Conservation (phyloP, 2,888 invertebrate species). For the Choristoneura rosaceana region DNA sequence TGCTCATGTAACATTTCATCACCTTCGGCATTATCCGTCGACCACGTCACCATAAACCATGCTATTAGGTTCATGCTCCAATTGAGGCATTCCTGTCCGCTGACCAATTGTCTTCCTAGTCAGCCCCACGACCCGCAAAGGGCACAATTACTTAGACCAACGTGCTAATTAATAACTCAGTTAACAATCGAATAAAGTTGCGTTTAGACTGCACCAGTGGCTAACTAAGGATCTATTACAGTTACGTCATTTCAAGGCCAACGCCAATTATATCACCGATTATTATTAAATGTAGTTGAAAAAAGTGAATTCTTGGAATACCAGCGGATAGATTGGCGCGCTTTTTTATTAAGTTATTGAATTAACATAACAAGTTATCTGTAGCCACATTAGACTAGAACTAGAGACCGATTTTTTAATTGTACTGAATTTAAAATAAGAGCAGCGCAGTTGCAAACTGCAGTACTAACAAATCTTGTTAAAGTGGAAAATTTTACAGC, state of each 20-base stretch:
- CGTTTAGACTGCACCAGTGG: background rate
- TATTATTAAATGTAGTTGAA: background rate
- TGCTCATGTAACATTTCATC: slow-evolving; percentile 20
- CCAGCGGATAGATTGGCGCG: too few species aligned
- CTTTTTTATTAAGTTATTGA: background rate
- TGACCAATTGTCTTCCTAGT: slow-evolving; percentile 65
- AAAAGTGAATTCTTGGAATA: background rate
- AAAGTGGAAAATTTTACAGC: too few species aligned
- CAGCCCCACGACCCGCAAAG: slow-evolving; percentile 62
- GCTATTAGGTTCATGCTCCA: slow-evolving; percentile 53
- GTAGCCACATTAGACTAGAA: too few species aligned
- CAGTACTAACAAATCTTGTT: too few species aligned
- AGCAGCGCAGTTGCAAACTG: too few species aligned
- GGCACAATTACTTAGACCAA: slow-evolving; percentile 50
- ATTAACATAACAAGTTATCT: background rate
- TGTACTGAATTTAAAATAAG: too few species aligned
- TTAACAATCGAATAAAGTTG: background rate
- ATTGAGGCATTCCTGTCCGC: slow-evolving; percentile 56
- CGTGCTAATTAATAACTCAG: background rate
- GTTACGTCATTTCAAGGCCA: slow-evolving; percentile 27
- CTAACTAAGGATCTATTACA: background rate
- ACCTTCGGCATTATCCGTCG: slow-evolving; percentile 19
- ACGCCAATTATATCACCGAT: slow-evolving; percentile 3
- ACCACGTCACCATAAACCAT: slow-evolving; percentile 32
- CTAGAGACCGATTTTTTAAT: background rate